These are phyloP conservation scores for Sinocyclocheilus maitianheensis DNA, from an alignment of 2,113 vertebrate species.

Conservation along the genomic window DNA sequence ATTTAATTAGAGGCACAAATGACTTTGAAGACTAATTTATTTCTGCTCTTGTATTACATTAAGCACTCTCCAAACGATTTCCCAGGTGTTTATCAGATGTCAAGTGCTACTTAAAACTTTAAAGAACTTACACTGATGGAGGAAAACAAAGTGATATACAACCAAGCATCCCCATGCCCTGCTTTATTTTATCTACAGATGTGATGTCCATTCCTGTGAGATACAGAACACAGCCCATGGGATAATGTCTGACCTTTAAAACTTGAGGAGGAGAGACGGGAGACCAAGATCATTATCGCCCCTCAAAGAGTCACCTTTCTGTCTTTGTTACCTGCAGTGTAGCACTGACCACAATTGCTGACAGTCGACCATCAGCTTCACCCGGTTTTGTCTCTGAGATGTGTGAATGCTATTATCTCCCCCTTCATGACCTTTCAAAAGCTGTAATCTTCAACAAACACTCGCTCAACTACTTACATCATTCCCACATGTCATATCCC, in stretches of 20 bases:
- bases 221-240: constrained; percentile 17
- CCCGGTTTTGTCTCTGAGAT: constrained; percentile 3
- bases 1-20: constrained; percentile 26
- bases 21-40: constrained; percentile 2
- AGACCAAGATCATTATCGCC: constrained; percentile 16
- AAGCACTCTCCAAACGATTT: not conserved
- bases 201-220: constrained; percentile 18
- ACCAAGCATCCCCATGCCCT: not conserved
- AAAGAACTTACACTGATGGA: not conserved
- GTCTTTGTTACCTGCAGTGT: constrained; percentile 19
- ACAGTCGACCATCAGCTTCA: constrained; percentile 5
- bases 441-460: constrained; percentile 34
- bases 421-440: constrained; percentile 18
- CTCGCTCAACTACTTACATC: not conserved
- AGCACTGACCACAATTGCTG: constrained; percentile 18
- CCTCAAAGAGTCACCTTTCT: not conserved
- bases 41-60: constrained; percentile 24
- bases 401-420: constrained; percentile 18
- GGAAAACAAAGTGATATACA: not conserved
- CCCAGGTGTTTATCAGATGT: not conserved
- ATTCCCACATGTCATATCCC: not conserved
- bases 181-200: constrained; percentile 22
- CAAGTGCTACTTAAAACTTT: constrained; percentile 3
- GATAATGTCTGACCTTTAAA: constrained; percentile 39
- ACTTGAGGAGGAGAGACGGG: constrained; percentile 16